Evolutionary conservation across 2,797 vertebrate genomes (phyloP), one percentile per base, ranked within the genome.

Genomic region (Halcyon chelicuti): DNA sequence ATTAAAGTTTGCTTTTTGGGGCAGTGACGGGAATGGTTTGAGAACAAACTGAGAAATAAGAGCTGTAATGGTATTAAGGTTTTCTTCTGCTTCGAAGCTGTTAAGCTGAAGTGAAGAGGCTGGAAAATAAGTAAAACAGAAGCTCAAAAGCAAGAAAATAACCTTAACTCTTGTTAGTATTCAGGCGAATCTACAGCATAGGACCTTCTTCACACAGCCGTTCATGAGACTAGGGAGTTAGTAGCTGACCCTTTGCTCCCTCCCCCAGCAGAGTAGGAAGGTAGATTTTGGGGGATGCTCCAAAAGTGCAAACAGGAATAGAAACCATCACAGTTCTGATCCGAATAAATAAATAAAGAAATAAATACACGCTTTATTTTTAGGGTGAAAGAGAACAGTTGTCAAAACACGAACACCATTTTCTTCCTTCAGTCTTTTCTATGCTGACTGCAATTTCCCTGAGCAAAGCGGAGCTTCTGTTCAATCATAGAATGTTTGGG

Each of bases 1-100:
- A 54, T 84, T 91, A 66, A 86, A 33, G 8, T 81, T 91, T 88
- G 90, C 21, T 70, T 90, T 94, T 63, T 4, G 7, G 60, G 57
- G 63, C 63, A 55, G 66, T 57, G 76, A 67, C 85, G 86, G 68
- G 77, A 93, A 63, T 78, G 0, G 79, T 86, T 86, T 76, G 47
- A 86, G 73, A 92, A 88, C 63, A 92, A 92, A 79, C 67, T 86
- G 66, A 61, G 74, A 73, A 93, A 65, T 67, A 88, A 90, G 33
- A 90, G 47, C 70, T 52, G 26, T 73, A 71, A 78, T 70, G 16
- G 49, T 81, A 84, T 31, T 70, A 92, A 86, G 26, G 40, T 73
- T 90, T 93, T 75, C 39, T 91, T 82, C 66, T 83, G 55, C 79
- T 90, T 71, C 42, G 76, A 88, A 94, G 74, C 86, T 14, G 37